Conservation (phyloP, 1,140 invertebrate species). For the Macrobrachium nipponense region DNA sequence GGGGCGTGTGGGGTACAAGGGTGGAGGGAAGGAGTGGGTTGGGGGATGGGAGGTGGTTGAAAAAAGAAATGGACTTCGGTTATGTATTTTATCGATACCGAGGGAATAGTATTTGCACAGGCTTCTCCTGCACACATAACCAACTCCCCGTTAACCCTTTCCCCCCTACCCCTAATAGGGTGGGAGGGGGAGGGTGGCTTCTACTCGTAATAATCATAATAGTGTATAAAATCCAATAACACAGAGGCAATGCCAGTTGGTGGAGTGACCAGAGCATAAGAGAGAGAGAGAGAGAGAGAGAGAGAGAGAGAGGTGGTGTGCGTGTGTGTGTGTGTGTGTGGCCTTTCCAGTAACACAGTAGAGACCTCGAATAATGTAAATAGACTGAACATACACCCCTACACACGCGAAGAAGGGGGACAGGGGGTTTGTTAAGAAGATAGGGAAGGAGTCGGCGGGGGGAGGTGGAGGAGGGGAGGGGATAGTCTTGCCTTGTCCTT, state of each 20-base stretch:
- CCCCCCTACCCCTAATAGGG: background rate
- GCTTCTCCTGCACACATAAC: background rate
- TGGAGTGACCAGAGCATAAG: background rate
- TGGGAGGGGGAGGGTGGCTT: background rate
- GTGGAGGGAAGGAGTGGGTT: background rate
- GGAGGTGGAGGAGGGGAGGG: background rate
- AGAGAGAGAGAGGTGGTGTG: background rate
- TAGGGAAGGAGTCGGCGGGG: background rate
- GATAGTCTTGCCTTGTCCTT: background rate
- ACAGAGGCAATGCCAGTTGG: background rate
- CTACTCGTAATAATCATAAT: no score
- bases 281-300: background rate
- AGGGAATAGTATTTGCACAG: background rate
- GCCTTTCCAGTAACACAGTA: no score
- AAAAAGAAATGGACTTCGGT: background rate
- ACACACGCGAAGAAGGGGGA: background rate
- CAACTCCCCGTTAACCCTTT: background rate
- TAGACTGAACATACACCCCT: no score
- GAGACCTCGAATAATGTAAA: no score
- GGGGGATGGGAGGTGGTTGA: background rate
- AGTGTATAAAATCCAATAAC: no score
- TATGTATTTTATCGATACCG: background rate
- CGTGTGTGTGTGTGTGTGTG: background rate
- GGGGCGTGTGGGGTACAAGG: background rate
- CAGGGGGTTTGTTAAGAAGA: background rate